These are phyloP conservation scores for Myotis planiceps DNA, from an alignment of 2,797 vertebrate genomes.

Conservation along the genomic window DNA sequence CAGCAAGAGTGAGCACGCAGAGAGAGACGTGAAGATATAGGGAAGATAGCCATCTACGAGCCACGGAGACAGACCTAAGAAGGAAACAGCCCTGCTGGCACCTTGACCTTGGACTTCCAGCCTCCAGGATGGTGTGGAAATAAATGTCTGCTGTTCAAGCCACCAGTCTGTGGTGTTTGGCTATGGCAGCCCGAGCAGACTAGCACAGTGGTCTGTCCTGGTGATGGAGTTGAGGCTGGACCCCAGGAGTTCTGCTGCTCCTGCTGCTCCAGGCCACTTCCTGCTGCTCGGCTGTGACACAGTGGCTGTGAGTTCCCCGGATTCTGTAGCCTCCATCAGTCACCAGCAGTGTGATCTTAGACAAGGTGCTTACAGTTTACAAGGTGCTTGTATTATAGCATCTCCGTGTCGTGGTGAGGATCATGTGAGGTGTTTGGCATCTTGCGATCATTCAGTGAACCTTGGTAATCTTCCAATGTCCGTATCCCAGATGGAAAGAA, in stretches of 20 bases:
- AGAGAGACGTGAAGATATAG: background rate
- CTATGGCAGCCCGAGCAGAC: no score
- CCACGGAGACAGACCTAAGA: background rate
- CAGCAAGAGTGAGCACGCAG: no score
- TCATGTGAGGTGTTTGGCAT: no score
- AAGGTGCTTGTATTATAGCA: background rate
- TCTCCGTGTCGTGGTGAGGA: background rate
- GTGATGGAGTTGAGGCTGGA: background rate
- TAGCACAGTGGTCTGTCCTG: no score
- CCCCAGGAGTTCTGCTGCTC: background rate
- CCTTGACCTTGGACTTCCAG: background rate
- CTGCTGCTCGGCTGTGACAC: fast-evolving
- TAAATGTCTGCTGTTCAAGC: background rate
- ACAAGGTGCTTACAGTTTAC: background rate
- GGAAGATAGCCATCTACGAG: background rate
- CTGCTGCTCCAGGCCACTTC: no score
- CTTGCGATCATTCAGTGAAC: background rate
- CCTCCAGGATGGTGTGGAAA: background rate
- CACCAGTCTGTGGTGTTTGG: no score
- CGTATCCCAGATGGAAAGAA: background rate
- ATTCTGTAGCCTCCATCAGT: background rate
- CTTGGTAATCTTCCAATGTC: background rate
- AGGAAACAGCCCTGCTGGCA: background rate
- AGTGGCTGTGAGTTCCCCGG: background rate
- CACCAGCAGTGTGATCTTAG: background rate